phyloP scores from a whole-genome alignment of 2,113 vertebrate species.

The Tragelaphus buxtoni region DNA sequence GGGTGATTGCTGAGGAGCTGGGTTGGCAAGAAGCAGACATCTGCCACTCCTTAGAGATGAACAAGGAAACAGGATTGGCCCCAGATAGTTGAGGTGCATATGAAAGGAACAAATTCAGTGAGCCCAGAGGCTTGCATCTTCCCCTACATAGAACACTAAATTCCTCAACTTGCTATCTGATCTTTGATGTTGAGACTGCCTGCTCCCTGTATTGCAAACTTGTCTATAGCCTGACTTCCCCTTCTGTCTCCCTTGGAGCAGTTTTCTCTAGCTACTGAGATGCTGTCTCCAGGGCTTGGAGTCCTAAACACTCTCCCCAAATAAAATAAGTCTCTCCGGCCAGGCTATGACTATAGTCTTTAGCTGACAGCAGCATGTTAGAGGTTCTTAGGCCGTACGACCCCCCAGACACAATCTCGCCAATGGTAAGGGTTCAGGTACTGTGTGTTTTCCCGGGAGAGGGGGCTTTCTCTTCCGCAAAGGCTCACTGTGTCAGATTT shows the following conservation, averaged over 20 bases:
- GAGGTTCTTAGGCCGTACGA: background rate
- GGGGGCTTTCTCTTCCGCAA: rapidly evolving
- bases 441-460: background rate
- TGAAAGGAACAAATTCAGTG: background rate
- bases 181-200: background rate
- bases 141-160: background rate
- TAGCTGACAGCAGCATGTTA: background rate
- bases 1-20: background rate
- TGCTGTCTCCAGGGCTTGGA: background rate
- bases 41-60: background rate
- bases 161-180: background rate
- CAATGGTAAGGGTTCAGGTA: rapidly evolving
- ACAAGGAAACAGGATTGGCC: background rate
- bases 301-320: background rate
- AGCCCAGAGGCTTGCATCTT: background rate
- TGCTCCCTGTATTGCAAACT: background rate
- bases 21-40: background rate
- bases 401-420: background rate
- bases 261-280: background rate
- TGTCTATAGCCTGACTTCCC: background rate
- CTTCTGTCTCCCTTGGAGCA: background rate
- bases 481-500: rapidly evolving
- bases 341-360: background rate
- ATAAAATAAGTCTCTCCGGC: background rate
- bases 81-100: background rate